Base-by-base conservation (phyloP, 2,888 invertebrate species). In the Agrypnus murinus region DNA sequence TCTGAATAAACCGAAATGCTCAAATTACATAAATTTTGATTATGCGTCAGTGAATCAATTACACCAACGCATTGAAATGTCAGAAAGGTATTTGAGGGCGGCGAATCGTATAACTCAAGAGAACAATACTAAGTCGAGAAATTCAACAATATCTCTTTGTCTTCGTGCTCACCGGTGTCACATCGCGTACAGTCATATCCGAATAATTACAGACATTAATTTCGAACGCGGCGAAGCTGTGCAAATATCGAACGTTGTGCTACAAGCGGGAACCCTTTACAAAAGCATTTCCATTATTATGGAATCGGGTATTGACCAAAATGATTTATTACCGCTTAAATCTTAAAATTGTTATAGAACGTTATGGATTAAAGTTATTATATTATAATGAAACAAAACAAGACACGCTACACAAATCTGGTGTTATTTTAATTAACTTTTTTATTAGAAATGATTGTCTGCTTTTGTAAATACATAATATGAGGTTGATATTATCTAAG, bases 131-230 rank as follows among this genome's bases (percentile, higher is more conserved):
- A 69, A 69, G 58, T 69, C 65, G 69, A 73, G 75, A 69, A 43
- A 73, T 75, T 71, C 62, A 66, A 71, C 75, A 71, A 73, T 73
- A 69, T 70, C 64, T 71, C 73, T 69, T 74, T 74, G 74, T 73
- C 68, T 68, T 57, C 53, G 53, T 55, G 55, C 55, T 34, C 64
- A 50, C 48, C 48, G 57, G 62, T 67, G 71, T 67, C 67, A 68
- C 67, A 67, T 57, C 55, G 55, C 55, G 46, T 67, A 46, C 58
- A 67, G 63, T 71, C 67, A 68, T 67, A 67, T 66, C 48, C 60
- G 46, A 66, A 71, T 71, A 67, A 71, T 67, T 71, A 71, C 67
- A 36, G 63, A 53, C 63, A 71, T 71, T 71, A 71, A 71, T 66
- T 57, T 46, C 34, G 38, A 66, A 59, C 58, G 17, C 15, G 36